A percentile compares a stretch with the other conserved stretches of the same genome.
Evolutionary conservation across 2,888 invertebrate species (phyloP).

Genomic region (Cactoblastis cactorum): DNA sequence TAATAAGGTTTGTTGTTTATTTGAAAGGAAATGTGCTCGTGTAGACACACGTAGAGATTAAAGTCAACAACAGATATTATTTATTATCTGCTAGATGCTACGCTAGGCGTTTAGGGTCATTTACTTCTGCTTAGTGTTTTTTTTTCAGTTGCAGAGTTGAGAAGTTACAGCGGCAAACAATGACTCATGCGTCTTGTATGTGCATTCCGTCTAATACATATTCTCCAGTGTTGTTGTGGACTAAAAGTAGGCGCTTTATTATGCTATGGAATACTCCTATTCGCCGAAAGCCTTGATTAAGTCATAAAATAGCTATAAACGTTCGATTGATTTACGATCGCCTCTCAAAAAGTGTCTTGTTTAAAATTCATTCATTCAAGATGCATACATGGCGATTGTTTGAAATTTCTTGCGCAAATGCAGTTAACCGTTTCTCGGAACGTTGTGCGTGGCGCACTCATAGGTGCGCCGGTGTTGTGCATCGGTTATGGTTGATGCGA

Average conservation of each 20-base stretch:
- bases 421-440: slow-evolving; percentile 57
- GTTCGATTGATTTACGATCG: slow-evolving; percentile 36
- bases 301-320: slow-evolving; percentile 41
- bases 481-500: slow-evolving; percentile 32
- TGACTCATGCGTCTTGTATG: slow-evolving; percentile 23
- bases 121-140: slow-evolving; percentile 52
- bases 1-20: slow-evolving; percentile 35
- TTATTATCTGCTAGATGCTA: slow-evolving; percentile 60
- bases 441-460: slow-evolving; percentile 25
- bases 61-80: slow-evolving; percentile 60
- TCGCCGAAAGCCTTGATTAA: slow-evolving; percentile 20
- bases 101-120: slow-evolving; percentile 64
- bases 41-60: slow-evolving; percentile 34
- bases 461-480: slow-evolving; percentile 28
- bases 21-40: slow-evolving; percentile 25
- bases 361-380: slow-evolving; percentile 38
- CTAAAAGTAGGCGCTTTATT: neutral
- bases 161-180: slow-evolving; percentile 23
- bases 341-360: slow-evolving; percentile 38
- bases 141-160: slow-evolving; percentile 44
- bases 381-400: slow-evolving; percentile 55
- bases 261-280: slow-evolving; percentile 6
- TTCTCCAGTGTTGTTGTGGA: slow-evolving; percentile 9
- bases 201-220: slow-evolving; percentile 19
- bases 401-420: slow-evolving; percentile 61